These are phyloP conservation scores for Trochalopteron elliotii DNA, from an alignment of 2,113 vertebrate genomes.

Conservation along the genomic window DNA sequence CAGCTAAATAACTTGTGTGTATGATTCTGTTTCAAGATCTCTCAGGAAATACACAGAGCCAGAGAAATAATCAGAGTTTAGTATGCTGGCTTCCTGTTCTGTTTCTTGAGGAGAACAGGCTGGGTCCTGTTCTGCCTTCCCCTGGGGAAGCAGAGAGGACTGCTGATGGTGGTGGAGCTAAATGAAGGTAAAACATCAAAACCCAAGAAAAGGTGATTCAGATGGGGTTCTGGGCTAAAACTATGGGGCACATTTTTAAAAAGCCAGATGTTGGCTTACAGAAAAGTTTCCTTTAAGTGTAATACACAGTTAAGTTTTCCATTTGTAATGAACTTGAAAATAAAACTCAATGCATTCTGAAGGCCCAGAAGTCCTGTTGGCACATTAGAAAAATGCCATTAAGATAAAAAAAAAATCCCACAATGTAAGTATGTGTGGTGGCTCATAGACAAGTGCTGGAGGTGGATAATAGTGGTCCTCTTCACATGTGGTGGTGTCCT, in stretches of 20 bases:
- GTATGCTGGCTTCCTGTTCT: neutral
- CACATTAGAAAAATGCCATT: neutral
- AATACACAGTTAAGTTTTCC: neutral
- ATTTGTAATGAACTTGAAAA: neutral
- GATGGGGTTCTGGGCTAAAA: neutral
- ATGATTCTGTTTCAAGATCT: neutral
- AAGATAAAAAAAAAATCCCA: neutral
- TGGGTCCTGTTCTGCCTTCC: neutral
- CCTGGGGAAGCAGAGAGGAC: neutral
- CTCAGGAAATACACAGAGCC: neutral
- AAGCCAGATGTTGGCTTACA: neutral
- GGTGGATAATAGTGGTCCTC: neutral
- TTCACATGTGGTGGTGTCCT: neutral
- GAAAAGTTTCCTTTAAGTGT: neutral
- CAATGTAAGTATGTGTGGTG: neutral
- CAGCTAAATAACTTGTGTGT: neutral
- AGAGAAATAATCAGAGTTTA: neutral
- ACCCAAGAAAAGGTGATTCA: neutral
- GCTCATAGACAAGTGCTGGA: neutral
- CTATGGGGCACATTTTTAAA: neutral
- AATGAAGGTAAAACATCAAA: neutral
- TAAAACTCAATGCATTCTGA: neutral
- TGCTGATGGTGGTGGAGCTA: neutral
- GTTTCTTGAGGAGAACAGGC: neutral
- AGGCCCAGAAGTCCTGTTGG: neutral